phyloP scores from a whole-genome alignment of 2,888 invertebrate genomes.

The Drosophila anceps region DNA sequence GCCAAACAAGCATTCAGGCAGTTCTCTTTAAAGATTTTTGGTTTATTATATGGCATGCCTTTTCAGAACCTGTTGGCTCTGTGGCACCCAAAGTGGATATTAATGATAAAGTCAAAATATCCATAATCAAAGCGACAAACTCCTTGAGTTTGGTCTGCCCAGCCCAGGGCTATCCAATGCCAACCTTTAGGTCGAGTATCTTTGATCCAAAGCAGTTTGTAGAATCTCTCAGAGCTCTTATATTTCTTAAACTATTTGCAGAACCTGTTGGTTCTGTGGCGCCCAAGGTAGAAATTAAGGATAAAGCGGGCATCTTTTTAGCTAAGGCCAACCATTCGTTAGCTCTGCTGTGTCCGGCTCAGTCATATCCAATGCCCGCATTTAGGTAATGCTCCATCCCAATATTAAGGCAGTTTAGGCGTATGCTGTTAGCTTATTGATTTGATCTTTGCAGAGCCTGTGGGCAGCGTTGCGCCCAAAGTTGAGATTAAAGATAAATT shows the following conservation, averaged over 20 bases:
- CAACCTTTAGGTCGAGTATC: conserved; percentile 72
- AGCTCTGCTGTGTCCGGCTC: conserved; percentile 89
- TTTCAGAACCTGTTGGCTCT: conserved; percentile 86
- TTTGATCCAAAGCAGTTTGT: neutral
- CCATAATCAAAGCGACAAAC: conserved; percentile 75
- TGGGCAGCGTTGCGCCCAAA: conserved; percentile 87
- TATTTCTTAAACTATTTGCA: conserved; percentile 60
- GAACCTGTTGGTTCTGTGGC: conserved; percentile 86
- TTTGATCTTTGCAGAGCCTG: conserved; percentile 83
- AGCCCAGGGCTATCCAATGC: conserved; percentile 89
- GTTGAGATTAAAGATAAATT: conserved; percentile 89
- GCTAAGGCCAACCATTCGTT: conserved; percentile 48
- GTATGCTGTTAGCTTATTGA: neutral
- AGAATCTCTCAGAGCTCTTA: neutral
- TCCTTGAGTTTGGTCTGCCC: conserved; percentile 89
- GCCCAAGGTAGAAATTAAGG: conserved; percentile 89
- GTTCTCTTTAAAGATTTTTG: neutral
- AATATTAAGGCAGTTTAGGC: conserved; percentile 9
- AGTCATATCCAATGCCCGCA: conserved; percentile 88
- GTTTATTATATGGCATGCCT: too few species aligned
- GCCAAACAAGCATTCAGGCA: conserved; percentile 44
- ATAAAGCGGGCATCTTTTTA: conserved; percentile 84
- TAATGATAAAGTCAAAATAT: conserved; percentile 84
- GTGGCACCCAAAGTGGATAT: conserved; percentile 89
- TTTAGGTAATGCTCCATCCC: conserved; percentile 85